Percentiles rank a stretch among this genome's conserved stretches.
Conservation (phyloP, 2,113 vertebrate genomes). For the Campylomormyrus numenius region DNA sequence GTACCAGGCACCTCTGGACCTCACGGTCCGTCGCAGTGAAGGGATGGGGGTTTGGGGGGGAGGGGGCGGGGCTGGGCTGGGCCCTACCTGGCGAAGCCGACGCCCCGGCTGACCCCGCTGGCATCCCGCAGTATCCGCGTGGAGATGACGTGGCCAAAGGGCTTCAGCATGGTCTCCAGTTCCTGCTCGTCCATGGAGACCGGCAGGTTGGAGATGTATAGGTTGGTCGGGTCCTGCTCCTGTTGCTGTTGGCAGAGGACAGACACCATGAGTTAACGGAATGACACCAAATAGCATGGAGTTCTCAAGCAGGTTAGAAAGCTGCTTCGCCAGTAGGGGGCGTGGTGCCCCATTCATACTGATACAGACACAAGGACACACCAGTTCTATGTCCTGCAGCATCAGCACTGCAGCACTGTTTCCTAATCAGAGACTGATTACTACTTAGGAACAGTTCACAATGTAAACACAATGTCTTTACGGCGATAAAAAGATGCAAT, state of each 20-base stretch:
- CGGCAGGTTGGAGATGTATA: conserved; percentile 78
- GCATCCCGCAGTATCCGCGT: conserved; percentile 78
- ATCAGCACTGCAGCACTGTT: neutral
- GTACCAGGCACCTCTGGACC: too few species aligned
- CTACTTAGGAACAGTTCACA: neutral
- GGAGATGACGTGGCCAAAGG: conserved; percentile 78
- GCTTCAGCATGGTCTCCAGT: conserved; percentile 79
- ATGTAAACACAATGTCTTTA: neutral
- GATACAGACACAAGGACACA: neutral
- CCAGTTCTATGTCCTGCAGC: neutral
- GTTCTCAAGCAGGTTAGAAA: neutral
- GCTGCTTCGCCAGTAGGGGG: neutral
- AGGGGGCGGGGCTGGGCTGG: neutral
- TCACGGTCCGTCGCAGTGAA: too few species aligned
- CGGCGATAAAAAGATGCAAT: neutral
- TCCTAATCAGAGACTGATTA: neutral
- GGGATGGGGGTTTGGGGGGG: too few species aligned
- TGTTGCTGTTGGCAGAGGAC: conserved; percentile 61
- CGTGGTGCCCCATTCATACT: neutral
- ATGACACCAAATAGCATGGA: neutral
- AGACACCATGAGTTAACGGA: neutral
- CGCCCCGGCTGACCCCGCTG: conserved; percentile 74
- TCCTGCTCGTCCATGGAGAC: conserved; percentile 81
- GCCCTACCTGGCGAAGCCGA: conserved; percentile 73
- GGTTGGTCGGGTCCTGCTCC: conserved; percentile 79